These are phyloP conservation scores for Cetoscarus ocellatus DNA, from an alignment of 2,797 vertebrate genomes.

Conservation along the genomic window DNA sequence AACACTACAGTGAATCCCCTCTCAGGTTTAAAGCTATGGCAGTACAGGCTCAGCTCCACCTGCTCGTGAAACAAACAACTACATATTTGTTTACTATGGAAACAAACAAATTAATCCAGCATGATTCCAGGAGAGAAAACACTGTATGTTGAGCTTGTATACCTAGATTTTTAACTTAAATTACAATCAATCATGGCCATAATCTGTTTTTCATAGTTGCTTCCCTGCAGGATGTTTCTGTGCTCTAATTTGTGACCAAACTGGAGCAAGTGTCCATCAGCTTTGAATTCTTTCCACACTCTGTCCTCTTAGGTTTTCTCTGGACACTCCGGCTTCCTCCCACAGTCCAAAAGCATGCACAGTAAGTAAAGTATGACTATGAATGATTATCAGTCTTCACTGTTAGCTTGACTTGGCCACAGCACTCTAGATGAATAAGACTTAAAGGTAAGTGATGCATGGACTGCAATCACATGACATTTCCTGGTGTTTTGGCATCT, in stretches of 20 bases:
- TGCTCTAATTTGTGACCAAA: background rate
- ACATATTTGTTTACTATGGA: background rate
- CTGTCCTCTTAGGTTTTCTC: background rate
- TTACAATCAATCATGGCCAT: background rate
- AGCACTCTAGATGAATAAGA: background rate
- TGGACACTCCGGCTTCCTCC: too few species aligned
- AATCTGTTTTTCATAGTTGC: background rate
- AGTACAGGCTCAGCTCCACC: background rate
- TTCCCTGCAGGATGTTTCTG: background rate
- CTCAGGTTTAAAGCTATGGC: background rate
- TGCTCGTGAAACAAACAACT: too few species aligned
- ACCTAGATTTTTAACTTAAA: background rate
- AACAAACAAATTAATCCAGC: background rate
- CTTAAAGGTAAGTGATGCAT: background rate
- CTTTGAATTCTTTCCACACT: background rate
- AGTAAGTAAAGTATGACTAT: too few species aligned
- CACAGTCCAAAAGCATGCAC: too few species aligned
- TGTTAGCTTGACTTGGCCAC: too few species aligned
- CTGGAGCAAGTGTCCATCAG: background rate
- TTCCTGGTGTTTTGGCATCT: background rate
- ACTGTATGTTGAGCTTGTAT: background rate
- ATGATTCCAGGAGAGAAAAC: background rate
- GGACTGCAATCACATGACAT: background rate
- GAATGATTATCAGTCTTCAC: too few species aligned
- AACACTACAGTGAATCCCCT: background rate